phyloP scores from a whole-genome alignment of 1,140 invertebrate genomes.

The Octopus sinensis region DNA sequence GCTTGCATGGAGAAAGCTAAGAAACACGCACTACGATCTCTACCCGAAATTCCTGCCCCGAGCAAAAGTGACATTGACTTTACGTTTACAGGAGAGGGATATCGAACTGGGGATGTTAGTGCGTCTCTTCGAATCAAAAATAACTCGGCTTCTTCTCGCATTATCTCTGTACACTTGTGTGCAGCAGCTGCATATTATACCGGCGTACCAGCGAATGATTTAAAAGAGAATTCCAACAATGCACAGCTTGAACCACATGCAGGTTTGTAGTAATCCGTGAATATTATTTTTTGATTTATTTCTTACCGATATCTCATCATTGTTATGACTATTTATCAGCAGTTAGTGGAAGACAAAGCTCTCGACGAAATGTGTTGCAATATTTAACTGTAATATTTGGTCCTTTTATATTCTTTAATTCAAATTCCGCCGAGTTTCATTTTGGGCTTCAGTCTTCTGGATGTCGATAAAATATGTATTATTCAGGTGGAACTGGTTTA shows the following conservation, averaged over 20 bases:
- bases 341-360: too few relatives aligned
- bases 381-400: too few relatives aligned
- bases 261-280: conserved; percentile 27
- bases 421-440: too few relatives aligned
- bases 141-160: conserved; percentile 30
- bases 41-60: conserved; percentile 17
- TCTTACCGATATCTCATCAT: too few relatives aligned
- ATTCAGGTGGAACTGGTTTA: too few relatives aligned
- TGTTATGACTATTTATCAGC: too few relatives aligned
- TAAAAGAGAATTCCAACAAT: conserved; percentile 36
- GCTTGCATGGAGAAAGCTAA: conserved; percentile 32
- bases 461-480: too few relatives aligned
- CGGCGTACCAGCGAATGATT: conserved; percentile 40
- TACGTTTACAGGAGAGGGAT: conserved; percentile 32
- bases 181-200: conserved; percentile 46
- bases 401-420: too few relatives aligned
- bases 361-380: too few relatives aligned
- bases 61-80: conserved; percentile 39
- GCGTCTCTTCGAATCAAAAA: conserved; percentile 37
- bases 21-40: conserved; percentile 31
- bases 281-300: too few relatives aligned
- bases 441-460: too few relatives aligned
- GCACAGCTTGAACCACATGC: conserved; percentile 38
- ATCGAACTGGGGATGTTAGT: conserved; percentile 39
- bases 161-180: conserved; percentile 38